Base-by-base conservation (phyloP, 2,888 invertebrate genomes). In the Barypeithes pellucidus region DNA sequence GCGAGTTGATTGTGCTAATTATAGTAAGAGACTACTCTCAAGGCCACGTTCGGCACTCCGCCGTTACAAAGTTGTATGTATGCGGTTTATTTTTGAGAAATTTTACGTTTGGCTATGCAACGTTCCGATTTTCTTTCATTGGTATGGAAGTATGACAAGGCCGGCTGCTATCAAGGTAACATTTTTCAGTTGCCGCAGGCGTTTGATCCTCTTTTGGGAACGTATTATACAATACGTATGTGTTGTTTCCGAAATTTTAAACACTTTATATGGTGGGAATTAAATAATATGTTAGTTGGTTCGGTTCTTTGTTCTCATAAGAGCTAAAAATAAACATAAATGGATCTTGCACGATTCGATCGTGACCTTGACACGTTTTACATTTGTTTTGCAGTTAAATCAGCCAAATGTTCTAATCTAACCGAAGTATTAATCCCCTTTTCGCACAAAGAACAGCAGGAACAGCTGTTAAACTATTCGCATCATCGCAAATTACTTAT, bases 1-100 rank as follows among this genome's bases (percentile, higher is more conserved):
- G 79, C 79, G 76, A 81, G 81, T 81, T 80, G 80, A 81, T 80
- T 80, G 79, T 78, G 80, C 80, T 82, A 82, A 82, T 82, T 82
- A 82, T 82, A 82, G 81, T 79, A 80, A 79, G 79, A 76, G 79
- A 79, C 78, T 79, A 77, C 72, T 79, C 81, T 79, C 81, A 82
- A 82, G 82, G 82, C 79, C 78, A 75, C 75, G 22, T 18, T 8
- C 29, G 22, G 7, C 24, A 50, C 39, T 61, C 18, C 39, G 67
- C 67, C 33, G 60, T 47, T 41, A 67, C 60, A 67, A 70, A 61
- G 50, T 57, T 57, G 54, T 57, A 3, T 57, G 54, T 54, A 33
- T 54, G 62, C 62, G 72, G 57, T 72, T 61, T 73, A 73, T 73
- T 69, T 73, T 69, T 66, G 43, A 68, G 65, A 73, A 66, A 72